A percentile compares a stretch with the other conserved stretches of the same genome.
These are phyloP conservation scores for Amniataba percoides DNA, from an alignment of 2,797 vertebrate species.

Conservation along the genomic window DNA sequence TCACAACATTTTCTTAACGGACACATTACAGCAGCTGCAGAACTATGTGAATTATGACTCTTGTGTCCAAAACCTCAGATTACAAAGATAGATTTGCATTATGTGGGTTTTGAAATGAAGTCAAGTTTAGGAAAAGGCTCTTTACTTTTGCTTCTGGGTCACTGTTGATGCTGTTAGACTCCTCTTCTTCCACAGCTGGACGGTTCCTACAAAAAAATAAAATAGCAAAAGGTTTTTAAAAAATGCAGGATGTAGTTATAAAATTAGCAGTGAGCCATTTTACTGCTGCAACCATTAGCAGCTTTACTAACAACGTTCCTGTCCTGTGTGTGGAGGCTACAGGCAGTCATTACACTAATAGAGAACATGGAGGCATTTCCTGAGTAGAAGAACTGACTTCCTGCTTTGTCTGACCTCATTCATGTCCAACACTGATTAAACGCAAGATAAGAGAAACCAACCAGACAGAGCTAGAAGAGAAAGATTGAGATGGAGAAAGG, in stretches of 20 bases:
- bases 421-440: conserved; percentile 40
- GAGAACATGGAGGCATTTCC: conserved; percentile 62
- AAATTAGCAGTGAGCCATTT: conserved; percentile 1
- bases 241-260: conserved; percentile 12
- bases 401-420: conserved; percentile 57
- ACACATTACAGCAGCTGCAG: neutral
- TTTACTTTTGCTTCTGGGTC: conserved; percentile 95
- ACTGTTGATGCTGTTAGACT: conserved; percentile 89
- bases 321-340: conserved; percentile 27
- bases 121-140: neutral
- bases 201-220: conserved; percentile 85
- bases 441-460: conserved; percentile 45
- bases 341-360: conserved; percentile 50
- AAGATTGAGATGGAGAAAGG: neutral
- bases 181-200: conserved; percentile 90
- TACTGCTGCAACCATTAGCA: conserved; percentile 18
- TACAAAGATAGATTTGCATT: neutral
- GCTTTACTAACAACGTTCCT: conserved; percentile 17
- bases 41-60: neutral
- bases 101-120: neutral
- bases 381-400: conserved; percentile 43
- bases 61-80: neutral
- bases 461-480: neutral
- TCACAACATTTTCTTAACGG: neutral
- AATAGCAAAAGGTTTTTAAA: neutral